Conservation (phyloP, 2,888 invertebrate genomes). For the Agonopterix heracliana region DNA sequence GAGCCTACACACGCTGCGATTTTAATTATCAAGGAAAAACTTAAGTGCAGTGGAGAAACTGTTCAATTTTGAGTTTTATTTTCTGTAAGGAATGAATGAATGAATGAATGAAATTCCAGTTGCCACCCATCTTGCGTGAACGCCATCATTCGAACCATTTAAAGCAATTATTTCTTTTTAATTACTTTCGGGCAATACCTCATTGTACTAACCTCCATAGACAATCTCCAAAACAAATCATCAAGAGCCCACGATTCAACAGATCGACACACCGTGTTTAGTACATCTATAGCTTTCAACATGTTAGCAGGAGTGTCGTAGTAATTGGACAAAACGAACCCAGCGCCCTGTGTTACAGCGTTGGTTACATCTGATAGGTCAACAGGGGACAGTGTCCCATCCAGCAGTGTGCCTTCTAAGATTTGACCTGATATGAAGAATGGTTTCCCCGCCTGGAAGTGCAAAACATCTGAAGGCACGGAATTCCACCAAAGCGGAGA, state of each 20-base stretch:
- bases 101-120: too few species aligned
- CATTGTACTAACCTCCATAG: constrained; percentile 9
- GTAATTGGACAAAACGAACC: constrained; percentile 15
- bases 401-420: constrained; percentile 20
- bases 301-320: too few species aligned
- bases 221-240: constrained; percentile 22
- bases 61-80: too few species aligned
- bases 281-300: constrained; percentile 10
- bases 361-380: constrained; percentile 32
- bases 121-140: too few species aligned
- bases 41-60: too few species aligned
- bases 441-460: constrained; percentile 23
- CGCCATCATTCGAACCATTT: too few species aligned
- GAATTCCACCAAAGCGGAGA: too few species aligned
- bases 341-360: constrained; percentile 26
- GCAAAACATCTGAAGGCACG: not conserved
- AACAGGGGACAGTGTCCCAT: constrained; percentile 13
- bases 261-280: constrained; percentile 19
- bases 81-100: too few species aligned
- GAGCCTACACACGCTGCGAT: too few species aligned
- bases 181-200: too few species aligned
- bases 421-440: constrained; percentile 32
- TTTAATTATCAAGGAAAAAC: too few species aligned
- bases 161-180: too few species aligned
- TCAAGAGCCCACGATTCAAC: constrained; percentile 19